Evolutionary conservation across 1,140 invertebrate species (phyloP), one percentile per base, ranked within the genome.

Genomic region (Colletes gigas): DNA sequence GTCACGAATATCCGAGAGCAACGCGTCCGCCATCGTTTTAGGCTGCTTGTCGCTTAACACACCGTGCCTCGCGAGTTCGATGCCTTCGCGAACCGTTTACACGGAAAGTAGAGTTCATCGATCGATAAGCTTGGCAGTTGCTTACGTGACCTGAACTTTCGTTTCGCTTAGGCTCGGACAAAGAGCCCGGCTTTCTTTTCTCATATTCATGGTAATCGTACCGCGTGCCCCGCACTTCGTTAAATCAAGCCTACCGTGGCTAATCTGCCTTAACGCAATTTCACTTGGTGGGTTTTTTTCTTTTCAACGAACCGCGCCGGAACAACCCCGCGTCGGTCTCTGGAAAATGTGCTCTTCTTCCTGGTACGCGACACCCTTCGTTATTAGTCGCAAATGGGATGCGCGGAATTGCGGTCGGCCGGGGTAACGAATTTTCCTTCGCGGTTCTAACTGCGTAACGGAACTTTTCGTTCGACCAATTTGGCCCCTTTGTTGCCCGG

Each of bases 121-220:
- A 87, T 86, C 84, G 83, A 15, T 47, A 8, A 21, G 41, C 15
- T 65, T 21, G 75, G 57, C 59, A 74, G 73, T 75, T 63, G 84
- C 84, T 87, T 87, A 86, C 77, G 81, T 86, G 85, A 87, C 84
- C 77, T 83, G 84, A 85, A 87, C 85, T 87, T 86, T 69, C 77
- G 84, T 87, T 81, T 77, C 68, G 77, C 71, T 57, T 69, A n/a
- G 60, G 73, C 54, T 65, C 44, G 72, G 59, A 74, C 69, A 72
- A 86, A 86, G 77, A 81, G 84, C 17, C 21, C 10, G 21, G 85
- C 84, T 77, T 2, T 30, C 30, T 72, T 81, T 83, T 81, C 81
- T 81, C 81, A 87, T 83, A 87, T 86, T 87, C 85, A 86, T 72
- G 84, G 77, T 83, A 86, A 87, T 86, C 84, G 76, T 14, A 60